phyloP scores from a whole-genome alignment of 2,888 invertebrate genomes.

The Thysanoteuthis rhombus region DNA sequence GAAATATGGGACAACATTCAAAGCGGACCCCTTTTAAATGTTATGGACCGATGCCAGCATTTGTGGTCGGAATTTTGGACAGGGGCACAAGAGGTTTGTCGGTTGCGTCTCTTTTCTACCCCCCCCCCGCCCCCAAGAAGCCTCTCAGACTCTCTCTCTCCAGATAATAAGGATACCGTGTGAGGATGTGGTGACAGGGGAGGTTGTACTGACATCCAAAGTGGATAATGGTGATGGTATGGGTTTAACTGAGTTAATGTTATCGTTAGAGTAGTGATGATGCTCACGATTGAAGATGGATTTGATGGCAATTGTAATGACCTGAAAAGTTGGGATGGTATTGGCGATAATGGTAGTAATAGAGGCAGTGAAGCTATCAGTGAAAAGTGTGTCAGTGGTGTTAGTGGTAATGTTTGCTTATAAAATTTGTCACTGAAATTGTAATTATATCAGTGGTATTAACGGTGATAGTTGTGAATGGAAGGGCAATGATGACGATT shows the following conservation, averaged over 20 bases:
- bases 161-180: background rate
- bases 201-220: background rate
- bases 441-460: too few relatives aligned
- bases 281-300: background rate
- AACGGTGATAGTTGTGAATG: too few relatives aligned
- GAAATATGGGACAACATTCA: background rate
- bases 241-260: background rate
- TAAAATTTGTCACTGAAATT: too few relatives aligned
- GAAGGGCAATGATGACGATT: too few relatives aligned
- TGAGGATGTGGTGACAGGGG: background rate
- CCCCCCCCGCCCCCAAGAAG: background rate
- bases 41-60: background rate
- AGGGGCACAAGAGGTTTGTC: background rate
- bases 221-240: background rate
- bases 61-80: background rate
- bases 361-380: too few relatives aligned
- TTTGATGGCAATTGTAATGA: too few relatives aligned
- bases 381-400: too few relatives aligned
- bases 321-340: too few relatives aligned
- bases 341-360: too few relatives aligned
- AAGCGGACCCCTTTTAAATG: background rate
- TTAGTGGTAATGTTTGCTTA: too few relatives aligned
- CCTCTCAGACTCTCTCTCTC: background rate
- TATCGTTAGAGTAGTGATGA: background rate
- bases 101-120: background rate